phyloP scores from a whole-genome alignment of 2,797 vertebrate species.

The Bradypus variegatus region DNA sequence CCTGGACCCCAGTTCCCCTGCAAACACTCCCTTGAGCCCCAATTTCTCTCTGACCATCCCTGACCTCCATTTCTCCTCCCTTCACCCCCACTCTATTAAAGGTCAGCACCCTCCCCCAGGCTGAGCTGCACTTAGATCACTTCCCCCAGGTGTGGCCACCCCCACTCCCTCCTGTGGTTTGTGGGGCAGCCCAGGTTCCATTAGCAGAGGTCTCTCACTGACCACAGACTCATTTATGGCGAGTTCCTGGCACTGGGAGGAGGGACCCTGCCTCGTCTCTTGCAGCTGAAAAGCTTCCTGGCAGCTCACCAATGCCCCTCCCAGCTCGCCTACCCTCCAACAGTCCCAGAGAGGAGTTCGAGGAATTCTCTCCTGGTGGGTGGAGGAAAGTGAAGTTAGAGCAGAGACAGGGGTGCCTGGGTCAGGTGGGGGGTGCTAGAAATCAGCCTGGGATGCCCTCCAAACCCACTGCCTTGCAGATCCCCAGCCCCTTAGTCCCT shows the following conservation, averaged over 20 bases:
- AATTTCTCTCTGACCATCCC: neutral
- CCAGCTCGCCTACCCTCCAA: neutral
- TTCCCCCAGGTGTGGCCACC: neutral
- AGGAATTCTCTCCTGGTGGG: constrained; percentile 31
- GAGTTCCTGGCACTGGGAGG: constrained; percentile 35
- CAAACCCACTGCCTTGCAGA: neutral
- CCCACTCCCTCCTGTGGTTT: constrained; percentile 48
- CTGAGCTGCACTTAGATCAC: neutral
- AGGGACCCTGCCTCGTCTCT: constrained; percentile 15
- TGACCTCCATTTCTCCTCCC: neutral
- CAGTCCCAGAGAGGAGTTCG: neutral
- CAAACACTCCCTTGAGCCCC: neutral
- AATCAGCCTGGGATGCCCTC: neutral
- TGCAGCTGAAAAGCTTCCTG: constrained; percentile 42
- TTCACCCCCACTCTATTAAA: neutral
- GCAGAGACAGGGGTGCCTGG: neutral
- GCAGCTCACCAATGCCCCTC: neutral
- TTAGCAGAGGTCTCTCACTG: constrained; percentile 60
- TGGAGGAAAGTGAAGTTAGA: neutral
- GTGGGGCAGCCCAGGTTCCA: constrained; percentile 59
- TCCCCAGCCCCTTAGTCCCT: neutral
- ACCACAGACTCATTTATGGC: constrained; percentile 64
- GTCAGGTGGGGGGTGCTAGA: neutral
- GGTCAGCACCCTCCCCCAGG: neutral
- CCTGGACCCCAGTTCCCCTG: neutral